Conservation (phyloP, 2,797 vertebrate species). For the Tauraco hartlaubi region DNA sequence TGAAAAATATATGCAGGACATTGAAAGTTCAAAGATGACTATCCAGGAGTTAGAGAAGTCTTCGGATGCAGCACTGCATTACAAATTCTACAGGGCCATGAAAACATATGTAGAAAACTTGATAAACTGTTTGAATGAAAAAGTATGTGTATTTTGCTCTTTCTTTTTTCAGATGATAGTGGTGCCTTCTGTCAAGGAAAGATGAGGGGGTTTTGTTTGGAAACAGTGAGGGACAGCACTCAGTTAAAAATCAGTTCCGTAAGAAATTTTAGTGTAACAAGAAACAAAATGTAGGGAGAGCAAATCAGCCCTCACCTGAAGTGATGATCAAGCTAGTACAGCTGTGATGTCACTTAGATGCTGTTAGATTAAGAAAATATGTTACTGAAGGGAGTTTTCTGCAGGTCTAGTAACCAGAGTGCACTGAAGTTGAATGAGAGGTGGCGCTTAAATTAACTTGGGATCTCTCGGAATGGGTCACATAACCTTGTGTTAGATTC, state of each 20-base stretch:
- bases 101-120: constrained; percentile 88
- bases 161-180: background rate
- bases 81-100: constrained; percentile 90
- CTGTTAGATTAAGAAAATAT: background rate
- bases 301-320: background rate
- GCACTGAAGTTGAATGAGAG: background rate
- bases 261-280: background rate
- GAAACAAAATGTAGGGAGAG: background rate
- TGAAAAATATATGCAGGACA: constrained; percentile 84
- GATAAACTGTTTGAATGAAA: constrained; percentile 92
- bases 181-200: background rate
- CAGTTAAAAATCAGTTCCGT: background rate
- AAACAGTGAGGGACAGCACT: background rate
- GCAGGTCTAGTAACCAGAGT: background rate
- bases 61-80: constrained; percentile 79
- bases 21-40: constrained; percentile 81
- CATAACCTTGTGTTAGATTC: accelerated
- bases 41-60: constrained; percentile 85
- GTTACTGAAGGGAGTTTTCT: background rate
- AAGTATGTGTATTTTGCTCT: constrained; percentile 75
- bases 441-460: background rate
- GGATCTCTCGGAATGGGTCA: background rate
- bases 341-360: background rate
- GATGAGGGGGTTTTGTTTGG: background rate
- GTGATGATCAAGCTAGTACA: background rate